phyloP scores from a whole-genome alignment of 2,888 invertebrate genomes.

The Stenolophus ochropezus region DNA sequence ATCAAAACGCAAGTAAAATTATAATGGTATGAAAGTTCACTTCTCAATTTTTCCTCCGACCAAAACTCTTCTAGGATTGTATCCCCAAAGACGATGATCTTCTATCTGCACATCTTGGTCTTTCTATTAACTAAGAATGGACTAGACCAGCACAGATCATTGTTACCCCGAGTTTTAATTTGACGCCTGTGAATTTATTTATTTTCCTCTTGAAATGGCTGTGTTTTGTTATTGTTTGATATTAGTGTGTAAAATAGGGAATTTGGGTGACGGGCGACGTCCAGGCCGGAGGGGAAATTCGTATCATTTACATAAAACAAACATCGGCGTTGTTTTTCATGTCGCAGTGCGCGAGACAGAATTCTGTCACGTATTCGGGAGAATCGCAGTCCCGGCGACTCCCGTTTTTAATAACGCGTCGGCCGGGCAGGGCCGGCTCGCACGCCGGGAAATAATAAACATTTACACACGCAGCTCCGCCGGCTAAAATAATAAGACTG shows the following conservation, averaged over 20 bases:
- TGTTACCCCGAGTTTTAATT: too few relatives aligned
- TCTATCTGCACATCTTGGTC: too few relatives aligned
- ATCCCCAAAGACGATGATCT: too few relatives aligned
- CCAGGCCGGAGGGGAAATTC: conserved; percentile 22
- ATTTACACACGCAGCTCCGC: conserved; percentile 49
- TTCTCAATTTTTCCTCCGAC: too few relatives aligned
- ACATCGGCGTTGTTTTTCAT: conserved; percentile 64
- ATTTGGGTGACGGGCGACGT: background rate
- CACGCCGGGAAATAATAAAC: conserved; percentile 53
- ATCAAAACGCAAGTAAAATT: too few relatives aligned
- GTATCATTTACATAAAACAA: conserved; percentile 65
- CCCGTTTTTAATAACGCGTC: conserved; percentile 60
- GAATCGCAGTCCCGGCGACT: conserved; percentile 42
- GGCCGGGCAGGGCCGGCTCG: conserved; percentile 27
- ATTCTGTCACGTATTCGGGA: conserved; percentile 57
- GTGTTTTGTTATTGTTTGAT: background rate
- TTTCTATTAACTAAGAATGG: too few relatives aligned
- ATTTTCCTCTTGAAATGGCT: background rate
- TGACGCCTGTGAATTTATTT: too few relatives aligned
- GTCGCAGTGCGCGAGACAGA: conserved; percentile 55
- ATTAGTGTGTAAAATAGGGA: background rate
- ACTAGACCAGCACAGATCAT: too few relatives aligned
- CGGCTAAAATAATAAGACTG: conserved; percentile 58
- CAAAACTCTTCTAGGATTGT: too few relatives aligned
- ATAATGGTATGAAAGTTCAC: too few relatives aligned